Conservation (phyloP, 2,113 vertebrate genomes). For the Sialia sialis region DNA sequence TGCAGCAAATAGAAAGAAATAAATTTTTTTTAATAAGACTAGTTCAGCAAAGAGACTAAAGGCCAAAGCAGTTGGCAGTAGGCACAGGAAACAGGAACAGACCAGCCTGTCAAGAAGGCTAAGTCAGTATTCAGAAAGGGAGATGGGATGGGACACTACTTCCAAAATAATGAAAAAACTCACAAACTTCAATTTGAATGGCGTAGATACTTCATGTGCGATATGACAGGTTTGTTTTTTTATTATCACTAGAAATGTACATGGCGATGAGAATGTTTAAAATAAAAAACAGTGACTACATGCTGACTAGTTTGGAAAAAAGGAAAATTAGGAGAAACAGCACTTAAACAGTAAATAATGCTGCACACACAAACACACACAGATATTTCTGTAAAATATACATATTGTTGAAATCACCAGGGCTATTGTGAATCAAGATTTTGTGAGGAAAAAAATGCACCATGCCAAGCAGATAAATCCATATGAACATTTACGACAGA, state of each 20-base stretch:
- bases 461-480: neutral
- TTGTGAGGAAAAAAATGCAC: neutral
- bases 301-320: neutral
- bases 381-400: neutral
- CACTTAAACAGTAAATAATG: neutral
- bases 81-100: neutral
- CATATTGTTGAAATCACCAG: neutral
- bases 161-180: neutral
- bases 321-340: neutral
- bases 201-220: neutral
- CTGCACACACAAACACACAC: rapidly evolving
- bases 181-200: neutral
- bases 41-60: neutral
- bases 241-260: neutral
- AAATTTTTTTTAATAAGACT: neutral
- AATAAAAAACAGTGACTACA: neutral
- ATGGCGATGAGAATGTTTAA: neutral
- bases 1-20: neutral
- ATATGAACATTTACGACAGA: neutral
- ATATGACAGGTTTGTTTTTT: neutral
- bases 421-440: neutral
- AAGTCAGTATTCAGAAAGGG: neutral
- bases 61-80: neutral
- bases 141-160: neutral
- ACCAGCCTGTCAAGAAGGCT: neutral